phyloP scores from a whole-genome alignment of 2,113 vertebrate species.

The Dipodomys ordii region DNA sequence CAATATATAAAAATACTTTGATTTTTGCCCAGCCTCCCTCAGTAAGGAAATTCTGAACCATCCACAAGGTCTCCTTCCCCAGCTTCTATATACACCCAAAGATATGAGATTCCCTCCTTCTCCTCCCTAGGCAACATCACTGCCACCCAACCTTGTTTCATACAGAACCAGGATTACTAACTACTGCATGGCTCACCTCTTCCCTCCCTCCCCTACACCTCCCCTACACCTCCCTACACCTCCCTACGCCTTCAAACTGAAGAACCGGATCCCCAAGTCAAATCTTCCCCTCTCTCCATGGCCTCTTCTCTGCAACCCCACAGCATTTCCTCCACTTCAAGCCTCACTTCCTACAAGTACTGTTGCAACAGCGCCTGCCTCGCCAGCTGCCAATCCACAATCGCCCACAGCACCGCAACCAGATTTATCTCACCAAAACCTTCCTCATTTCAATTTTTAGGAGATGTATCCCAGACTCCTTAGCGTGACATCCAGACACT shows the following conservation, averaged over 20 bases:
- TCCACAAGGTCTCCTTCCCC: background rate
- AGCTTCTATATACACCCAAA: background rate
- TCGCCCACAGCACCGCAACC: background rate
- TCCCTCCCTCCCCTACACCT: background rate
- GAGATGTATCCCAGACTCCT: background rate
- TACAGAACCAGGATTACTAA: background rate
- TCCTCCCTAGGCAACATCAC: background rate
- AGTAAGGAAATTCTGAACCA: background rate
- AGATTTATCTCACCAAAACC: background rate
- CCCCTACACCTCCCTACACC: background rate
- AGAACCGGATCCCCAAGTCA: background rate
- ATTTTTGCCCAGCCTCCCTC: background rate
- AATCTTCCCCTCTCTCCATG: background rate
- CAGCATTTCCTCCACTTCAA: background rate
- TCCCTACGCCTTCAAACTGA: background rate
- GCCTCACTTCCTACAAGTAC: background rate
- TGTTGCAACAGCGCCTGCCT: background rate
- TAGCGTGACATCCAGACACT: background rate
- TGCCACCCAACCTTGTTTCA: background rate
- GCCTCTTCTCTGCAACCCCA: background rate
- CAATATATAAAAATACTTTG: conserved; percentile 2
- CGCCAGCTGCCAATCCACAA: conserved; percentile 22
- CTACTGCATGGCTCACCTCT: background rate
- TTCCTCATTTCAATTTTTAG: background rate
- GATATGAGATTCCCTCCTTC: background rate